Evolutionary conservation across 53 echinoderm and acorn worm species (phyloP).

Genomic region (Mesocentrotus franciscanus): DNA sequence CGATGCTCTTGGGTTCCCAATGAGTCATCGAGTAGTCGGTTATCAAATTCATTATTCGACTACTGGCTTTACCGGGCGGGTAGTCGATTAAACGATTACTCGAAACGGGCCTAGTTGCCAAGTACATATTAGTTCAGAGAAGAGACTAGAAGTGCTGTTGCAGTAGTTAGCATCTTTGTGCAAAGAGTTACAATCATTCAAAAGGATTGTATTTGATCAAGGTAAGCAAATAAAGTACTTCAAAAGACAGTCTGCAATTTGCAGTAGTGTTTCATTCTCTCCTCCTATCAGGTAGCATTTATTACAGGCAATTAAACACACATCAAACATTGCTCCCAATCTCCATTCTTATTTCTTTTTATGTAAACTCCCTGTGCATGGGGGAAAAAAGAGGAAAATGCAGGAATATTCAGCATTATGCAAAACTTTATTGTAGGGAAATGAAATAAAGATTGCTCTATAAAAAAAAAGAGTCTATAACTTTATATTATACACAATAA

Average conservation of each 20-base stretch:
- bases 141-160: not conserved
- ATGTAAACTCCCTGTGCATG: not conserved
- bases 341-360: not conserved
- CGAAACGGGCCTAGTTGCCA: too few species aligned
- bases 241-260: not conserved
- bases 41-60: too few species aligned
- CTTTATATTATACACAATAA: too few species aligned
- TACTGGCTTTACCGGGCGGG: too few species aligned
- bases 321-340: not conserved
- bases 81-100: too few species aligned
- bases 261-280: not conserved
- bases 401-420: too few species aligned
- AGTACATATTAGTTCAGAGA: not conserved
- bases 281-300: not conserved
- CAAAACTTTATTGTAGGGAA: too few species aligned
- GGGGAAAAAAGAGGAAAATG: not conserved
- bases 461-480: too few species aligned
- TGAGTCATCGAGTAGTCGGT: too few species aligned
- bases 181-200: slow-evolving; percentile 29
- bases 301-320: not conserved
- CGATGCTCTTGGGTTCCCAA: too few species aligned
- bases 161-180: slow-evolving; percentile 15
- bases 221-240: not conserved
- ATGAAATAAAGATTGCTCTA: too few species aligned
- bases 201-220: not conserved